Evolutionary conservation across 2,797 vertebrate genomes (phyloP).

Genomic region (Pogonophryne albipinna): DNA sequence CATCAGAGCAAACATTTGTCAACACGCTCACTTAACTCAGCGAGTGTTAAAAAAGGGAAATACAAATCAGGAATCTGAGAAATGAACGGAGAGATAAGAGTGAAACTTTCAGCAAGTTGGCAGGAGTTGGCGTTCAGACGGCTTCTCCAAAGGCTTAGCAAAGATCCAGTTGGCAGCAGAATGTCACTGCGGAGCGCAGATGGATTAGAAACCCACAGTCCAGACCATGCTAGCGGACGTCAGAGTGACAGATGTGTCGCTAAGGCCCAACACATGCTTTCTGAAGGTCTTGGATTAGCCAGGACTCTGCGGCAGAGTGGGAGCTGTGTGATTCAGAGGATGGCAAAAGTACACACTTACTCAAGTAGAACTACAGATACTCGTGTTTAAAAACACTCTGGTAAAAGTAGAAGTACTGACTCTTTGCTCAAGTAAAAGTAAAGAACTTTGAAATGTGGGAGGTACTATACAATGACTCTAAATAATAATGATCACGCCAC

Average conservation of each 20-base stretch:
- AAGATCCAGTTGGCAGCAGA: conserved; percentile 76
- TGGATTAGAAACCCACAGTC: conserved; percentile 76
- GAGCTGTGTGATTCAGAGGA: conserved; percentile 44
- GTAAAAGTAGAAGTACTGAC: no score
- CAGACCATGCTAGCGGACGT: conserved; percentile 70
- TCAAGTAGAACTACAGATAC: no score
- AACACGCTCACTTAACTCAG: conserved; percentile 60
- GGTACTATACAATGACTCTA: no score
- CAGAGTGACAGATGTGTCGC: conserved; percentile 78
- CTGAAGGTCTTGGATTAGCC: conserved; percentile 78
- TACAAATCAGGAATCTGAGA: conserved; percentile 32
- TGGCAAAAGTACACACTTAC: no score
- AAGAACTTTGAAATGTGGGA: no score
- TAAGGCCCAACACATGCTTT: conserved; percentile 79
- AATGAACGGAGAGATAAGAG: conserved; percentile 63
- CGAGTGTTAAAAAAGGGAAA: conserved; percentile 33
- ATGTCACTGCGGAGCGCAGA: conserved; percentile 74
- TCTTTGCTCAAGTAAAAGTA: no score
- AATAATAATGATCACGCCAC: no score
- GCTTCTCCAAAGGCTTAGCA: conserved; percentile 75
- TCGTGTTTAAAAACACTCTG: no score
- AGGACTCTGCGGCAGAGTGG: conserved; percentile 53
- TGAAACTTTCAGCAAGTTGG: conserved; percentile 72
- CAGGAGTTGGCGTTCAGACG: conserved; percentile 48
- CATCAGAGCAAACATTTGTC: conserved; percentile 71